Evolutionary conservation across 2,113 vertebrate species (phyloP), one percentile per base, ranked within the genome.

Genomic region (Sceloporus tristichus): DNA sequence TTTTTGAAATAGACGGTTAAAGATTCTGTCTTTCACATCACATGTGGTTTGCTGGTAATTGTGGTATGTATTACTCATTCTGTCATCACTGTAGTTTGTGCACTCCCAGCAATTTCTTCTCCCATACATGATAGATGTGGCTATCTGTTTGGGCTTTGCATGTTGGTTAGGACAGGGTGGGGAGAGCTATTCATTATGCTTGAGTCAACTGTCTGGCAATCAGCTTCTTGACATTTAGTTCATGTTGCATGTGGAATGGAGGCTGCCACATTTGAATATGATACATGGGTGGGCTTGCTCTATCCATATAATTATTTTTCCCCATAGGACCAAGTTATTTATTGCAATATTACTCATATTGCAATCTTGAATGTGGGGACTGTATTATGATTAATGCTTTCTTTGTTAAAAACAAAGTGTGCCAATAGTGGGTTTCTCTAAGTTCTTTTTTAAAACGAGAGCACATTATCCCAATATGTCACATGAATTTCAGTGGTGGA

Each of bases 111-210:
- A 19, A 88, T 89, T 68, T 70, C 83, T 73, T 88, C 79, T 18
- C 78, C 10, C 82, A 84, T 0, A 0, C 27, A 9, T 29, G 21
- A 65, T 53, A 75, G 86, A 65, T 87, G 70, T 82, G 71, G 70
- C 70, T 66, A 40, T 53, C 23, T 81, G 4, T 84, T 88, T 91
- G 34, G 16, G n/a, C 19, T 85, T 21, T 87, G 91, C 53, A 9
- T 92, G 8, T 93, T 92, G 89, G 85, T 79, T 21, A 66, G 27
- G 19, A 9, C 40, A 59, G 1, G 85, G 18, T 34, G 65, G 34
- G 56, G n/a, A 81, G 82, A 66, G 75, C 29, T 87, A 4, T 87
- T 21, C 83, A 59, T 71, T 86, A 88, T 87, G 11, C 5, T 89
- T 79, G 29, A 78, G 5, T 79, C 8, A 79, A 53, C 23, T 75